Conservation (phyloP, 2,888 invertebrate genomes). For the Brachypalpus laphriformis region DNA sequence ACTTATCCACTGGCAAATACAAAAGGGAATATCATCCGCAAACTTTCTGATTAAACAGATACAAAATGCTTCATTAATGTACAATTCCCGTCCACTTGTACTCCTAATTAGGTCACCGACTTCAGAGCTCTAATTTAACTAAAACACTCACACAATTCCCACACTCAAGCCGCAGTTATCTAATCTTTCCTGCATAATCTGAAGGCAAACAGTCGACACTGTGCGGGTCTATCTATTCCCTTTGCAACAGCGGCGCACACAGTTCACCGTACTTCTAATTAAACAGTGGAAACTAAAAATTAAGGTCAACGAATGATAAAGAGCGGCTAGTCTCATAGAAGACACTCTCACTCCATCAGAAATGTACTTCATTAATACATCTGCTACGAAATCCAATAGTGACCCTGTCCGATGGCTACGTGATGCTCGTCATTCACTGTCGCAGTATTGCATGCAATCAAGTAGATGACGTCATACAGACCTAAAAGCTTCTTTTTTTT, state of each 20-base stretch:
- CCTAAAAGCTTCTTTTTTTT: neutral
- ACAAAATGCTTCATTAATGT: neutral
- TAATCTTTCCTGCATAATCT: neutral
- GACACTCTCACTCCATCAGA: neutral
- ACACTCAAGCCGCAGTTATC: neutral
- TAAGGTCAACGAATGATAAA: slow-evolving; percentile 45
- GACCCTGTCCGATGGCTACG: slow-evolving; percentile 11
- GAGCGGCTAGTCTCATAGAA: neutral
- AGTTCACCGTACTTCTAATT: slow-evolving; percentile 3
- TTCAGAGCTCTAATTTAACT: neutral
- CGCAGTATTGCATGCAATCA: slow-evolving; percentile 36
- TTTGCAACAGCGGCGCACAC: neutral
- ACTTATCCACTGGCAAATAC: neutral
- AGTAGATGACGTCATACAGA: slow-evolving; percentile 5
- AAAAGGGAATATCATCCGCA: neutral
- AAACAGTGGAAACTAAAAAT: slow-evolving; percentile 24
- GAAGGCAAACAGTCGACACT: neutral
- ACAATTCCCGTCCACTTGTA: neutral
- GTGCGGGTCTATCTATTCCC: neutral
- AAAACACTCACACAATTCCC: neutral
- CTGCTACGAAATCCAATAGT: slow-evolving; percentile 2
- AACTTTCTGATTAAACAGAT: neutral
- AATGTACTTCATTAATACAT: slow-evolving; percentile 9
- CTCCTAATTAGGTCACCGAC: neutral
- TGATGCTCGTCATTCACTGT: slow-evolving; percentile 28